These are phyloP conservation scores for Rotaria socialis DNA, from an alignment of 2,888 invertebrate genomes.

Conservation along the genomic window DNA sequence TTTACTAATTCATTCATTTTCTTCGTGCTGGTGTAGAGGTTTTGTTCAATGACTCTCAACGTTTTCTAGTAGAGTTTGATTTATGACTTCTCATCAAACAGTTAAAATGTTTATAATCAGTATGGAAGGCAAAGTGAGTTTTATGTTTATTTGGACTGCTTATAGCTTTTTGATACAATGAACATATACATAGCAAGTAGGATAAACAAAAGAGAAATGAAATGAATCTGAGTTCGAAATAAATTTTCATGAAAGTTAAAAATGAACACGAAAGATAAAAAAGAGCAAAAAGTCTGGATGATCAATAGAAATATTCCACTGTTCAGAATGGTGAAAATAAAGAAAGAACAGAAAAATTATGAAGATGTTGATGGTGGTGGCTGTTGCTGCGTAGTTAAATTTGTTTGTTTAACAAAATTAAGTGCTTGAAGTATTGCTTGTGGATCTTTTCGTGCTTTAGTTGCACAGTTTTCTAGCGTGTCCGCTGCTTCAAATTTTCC, in stretches of 20 bases:
- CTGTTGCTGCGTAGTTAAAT: not conserved
- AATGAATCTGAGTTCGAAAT: not conserved
- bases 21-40: too few relatives aligned
- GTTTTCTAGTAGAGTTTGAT: too few relatives aligned
- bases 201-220: not conserved
- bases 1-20: too few relatives aligned
- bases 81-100: too few relatives aligned
- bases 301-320: not conserved
- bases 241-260: conserved; percentile 1
- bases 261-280: not conserved
- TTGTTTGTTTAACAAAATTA: conserved; percentile 42
- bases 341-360: not conserved
- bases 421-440: conserved; percentile 45
- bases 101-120: not conserved
- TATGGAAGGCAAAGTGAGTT: not conserved
- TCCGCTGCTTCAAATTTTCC: conserved; percentile 99
- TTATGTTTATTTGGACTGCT: conserved; percentile 2
- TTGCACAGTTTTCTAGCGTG: conserved; percentile 70
- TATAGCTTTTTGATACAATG: conserved; percentile 14
- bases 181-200: conserved; percentile 4
- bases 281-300: not conserved
- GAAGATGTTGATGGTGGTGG: not conserved
- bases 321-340: not conserved
- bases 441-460: conserved; percentile 45
- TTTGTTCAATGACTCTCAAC: too few relatives aligned